Evolutionary conservation across 2,888 invertebrate genomes (phyloP).

Genomic region (Linnaemya tessellans): DNA sequence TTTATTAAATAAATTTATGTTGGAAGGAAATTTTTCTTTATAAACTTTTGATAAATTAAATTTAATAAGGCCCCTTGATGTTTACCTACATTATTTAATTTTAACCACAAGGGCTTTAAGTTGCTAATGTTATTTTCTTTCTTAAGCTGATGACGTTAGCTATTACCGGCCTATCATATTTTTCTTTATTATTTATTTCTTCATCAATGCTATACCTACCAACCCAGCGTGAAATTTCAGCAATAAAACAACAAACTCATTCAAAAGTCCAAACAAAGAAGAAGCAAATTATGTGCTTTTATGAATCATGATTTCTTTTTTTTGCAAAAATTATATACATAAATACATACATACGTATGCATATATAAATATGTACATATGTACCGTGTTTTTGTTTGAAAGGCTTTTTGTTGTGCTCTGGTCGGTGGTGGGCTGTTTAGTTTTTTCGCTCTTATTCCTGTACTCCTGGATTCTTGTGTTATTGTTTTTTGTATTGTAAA

Average conservation of each 20-base stretch:
- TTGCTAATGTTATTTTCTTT: background rate
- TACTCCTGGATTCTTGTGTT: constrained; percentile 37
- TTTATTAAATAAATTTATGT: too few relatives aligned
- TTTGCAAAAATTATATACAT: background rate
- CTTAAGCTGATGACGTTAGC: background rate
- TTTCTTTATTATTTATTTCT: background rate
- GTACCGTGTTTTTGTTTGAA: background rate
- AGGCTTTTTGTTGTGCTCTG: constrained; percentile 3
- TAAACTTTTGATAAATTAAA: too few relatives aligned
- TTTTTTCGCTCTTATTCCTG: constrained; percentile 8
- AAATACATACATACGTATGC: background rate
- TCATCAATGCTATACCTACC: background rate
- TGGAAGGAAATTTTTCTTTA: too few relatives aligned
- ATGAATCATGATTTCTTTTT: background rate
- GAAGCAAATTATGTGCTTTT: background rate
- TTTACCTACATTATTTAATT: too few relatives aligned
- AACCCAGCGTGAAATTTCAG: background rate
- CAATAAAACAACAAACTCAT: background rate
- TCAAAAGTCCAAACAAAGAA: background rate
- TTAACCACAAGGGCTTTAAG: too few relatives aligned
- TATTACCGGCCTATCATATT: background rate
- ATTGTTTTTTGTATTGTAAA: constrained; percentile 29
- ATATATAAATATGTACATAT: background rate
- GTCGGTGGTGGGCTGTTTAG: constrained; percentile 13
- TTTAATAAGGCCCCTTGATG: too few relatives aligned